Percentiles rank a stretch among this genome's conserved stretches.
phyloP scores from a whole-genome alignment of 2,888 invertebrate genomes.

The Eulithis testata region DNA sequence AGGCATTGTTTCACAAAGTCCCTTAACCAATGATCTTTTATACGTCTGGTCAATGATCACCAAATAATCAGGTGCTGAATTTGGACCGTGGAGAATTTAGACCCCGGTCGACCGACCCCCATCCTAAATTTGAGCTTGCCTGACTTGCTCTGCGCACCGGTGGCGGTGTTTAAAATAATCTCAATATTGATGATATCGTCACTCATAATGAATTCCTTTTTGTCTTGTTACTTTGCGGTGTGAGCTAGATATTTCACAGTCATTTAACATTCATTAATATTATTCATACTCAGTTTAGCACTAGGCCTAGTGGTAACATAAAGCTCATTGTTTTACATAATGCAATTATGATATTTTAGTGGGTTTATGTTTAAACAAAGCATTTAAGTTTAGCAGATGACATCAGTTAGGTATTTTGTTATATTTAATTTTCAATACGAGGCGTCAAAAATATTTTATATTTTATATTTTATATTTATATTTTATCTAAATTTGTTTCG shows the following conservation, averaged over 20 bases:
- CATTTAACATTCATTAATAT: constrained; percentile 51
- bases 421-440: no score
- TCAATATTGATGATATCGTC: constrained; percentile 14
- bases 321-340: constrained; percentile 9
- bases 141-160: constrained; percentile 21
- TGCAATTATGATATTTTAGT: constrained; percentile 3
- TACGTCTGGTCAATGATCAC: not conserved
- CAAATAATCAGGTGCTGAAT: constrained; percentile 12
- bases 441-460: no score
- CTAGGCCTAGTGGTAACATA: constrained; percentile 35
- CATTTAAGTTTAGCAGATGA: not conserved
- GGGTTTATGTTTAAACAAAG: not conserved
- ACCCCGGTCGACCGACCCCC: constrained; percentile 11
- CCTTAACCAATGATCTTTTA: not conserved
- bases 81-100: constrained; percentile 21
- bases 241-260: constrained; percentile 40
- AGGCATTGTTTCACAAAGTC: constrained; percentile 4
- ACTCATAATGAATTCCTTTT: constrained; percentile 7
- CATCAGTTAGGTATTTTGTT: no score
- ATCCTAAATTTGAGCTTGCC: constrained; percentile 32
- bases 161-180: constrained; percentile 3
- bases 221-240: constrained; percentile 19
- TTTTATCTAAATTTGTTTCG: no score
- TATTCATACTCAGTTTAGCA: constrained; percentile 34
- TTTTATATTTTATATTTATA: no score